Conservation (phyloP, 2,797 vertebrate species). For the Danio choprae region DNA sequence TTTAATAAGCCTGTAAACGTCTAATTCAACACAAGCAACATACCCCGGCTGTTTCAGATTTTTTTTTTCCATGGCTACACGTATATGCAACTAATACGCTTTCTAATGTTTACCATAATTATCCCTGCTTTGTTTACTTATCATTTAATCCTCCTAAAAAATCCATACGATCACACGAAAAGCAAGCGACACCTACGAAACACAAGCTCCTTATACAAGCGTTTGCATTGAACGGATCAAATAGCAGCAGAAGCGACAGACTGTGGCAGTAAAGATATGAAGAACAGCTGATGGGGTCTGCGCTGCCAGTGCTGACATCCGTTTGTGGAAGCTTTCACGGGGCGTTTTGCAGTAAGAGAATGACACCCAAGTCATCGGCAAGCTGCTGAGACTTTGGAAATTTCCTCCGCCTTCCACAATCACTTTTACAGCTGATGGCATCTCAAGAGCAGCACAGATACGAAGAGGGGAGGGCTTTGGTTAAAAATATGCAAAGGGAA, state of each 20-base stretch:
- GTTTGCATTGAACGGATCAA: conserved; percentile 51
- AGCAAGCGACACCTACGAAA: conserved; percentile 57
- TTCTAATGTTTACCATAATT: conserved; percentile 73
- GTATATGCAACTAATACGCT: conserved; percentile 39
- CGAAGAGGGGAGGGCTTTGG: conserved; percentile 22
- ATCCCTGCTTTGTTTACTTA: conserved; percentile 73
- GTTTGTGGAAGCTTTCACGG: conserved; percentile 50
- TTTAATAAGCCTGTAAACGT: conserved; percentile 3
- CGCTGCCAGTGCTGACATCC: conserved; percentile 52
- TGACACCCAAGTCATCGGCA: conserved; percentile 37
- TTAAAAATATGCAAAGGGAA: conserved; percentile 61
- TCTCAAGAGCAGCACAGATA: conserved; percentile 34
- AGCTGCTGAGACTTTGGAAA: conserved; percentile 51
- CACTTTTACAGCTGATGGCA: conserved; percentile 52
- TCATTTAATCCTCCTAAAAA: conserved; percentile 69
- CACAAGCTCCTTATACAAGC: conserved; percentile 44
- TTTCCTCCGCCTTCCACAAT: conserved; percentile 50
- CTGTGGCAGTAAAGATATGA: conserved; percentile 47
- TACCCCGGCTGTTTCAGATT: not conserved
- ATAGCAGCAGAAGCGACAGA: conserved; percentile 48
- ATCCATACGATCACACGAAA: conserved; percentile 74
- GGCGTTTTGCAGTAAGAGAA: conserved; percentile 25
- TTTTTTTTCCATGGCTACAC: conserved; percentile 10
- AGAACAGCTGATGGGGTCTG: conserved; percentile 57
- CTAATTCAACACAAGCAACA: conserved; percentile 4